Evolutionary conservation across 2,888 invertebrate species (phyloP).

Genomic region (Euzetes globulus): DNA sequence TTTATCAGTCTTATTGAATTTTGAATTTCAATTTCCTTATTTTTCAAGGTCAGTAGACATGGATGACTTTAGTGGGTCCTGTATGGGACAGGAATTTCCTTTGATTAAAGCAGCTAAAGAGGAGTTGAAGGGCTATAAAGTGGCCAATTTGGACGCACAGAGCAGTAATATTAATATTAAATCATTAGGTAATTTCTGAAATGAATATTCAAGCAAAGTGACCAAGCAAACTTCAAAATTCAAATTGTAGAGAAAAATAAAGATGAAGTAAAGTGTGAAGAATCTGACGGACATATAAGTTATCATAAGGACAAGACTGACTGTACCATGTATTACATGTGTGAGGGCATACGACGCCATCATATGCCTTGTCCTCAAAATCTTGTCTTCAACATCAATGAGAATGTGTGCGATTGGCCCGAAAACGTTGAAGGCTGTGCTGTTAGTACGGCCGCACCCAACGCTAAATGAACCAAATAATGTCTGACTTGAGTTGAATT

Average conservation of each 20-base stretch:
- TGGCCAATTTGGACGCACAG: slow-evolving; percentile 38
- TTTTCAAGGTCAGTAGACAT: slow-evolving; percentile 66
- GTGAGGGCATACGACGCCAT: slow-evolving; percentile 82
- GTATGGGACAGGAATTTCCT: slow-evolving; percentile 83
- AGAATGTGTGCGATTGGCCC: slow-evolving; percentile 86
- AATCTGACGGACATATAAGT: slow-evolving; percentile 89
- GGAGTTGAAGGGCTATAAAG: slow-evolving; percentile 65
- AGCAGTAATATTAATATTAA: slow-evolving; percentile 22
- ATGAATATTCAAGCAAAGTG: too few species aligned
- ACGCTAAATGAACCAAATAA: background rate
- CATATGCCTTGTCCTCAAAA: slow-evolving; percentile 92
- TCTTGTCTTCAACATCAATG: slow-evolving; percentile 82
- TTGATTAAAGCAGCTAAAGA: slow-evolving; percentile 76
- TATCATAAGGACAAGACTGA: slow-evolving; percentile 83
- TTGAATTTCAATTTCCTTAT: background rate
- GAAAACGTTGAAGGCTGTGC: slow-evolving; percentile 38
- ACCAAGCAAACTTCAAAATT: too few species aligned
- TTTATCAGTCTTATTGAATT: background rate
- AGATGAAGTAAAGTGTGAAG: slow-evolving; percentile 77
- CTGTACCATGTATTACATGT: slow-evolving; percentile 92
- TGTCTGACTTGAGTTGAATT: background rate
- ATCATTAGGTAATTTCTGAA: background rate
- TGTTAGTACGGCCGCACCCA: background rate
- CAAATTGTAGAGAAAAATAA: slow-evolving; percentile 57
- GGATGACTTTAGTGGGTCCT: slow-evolving; percentile 83